Evolutionary conservation across 1,140 invertebrate genomes (phyloP).

Genomic region (Zaprionus ornatus): DNA sequence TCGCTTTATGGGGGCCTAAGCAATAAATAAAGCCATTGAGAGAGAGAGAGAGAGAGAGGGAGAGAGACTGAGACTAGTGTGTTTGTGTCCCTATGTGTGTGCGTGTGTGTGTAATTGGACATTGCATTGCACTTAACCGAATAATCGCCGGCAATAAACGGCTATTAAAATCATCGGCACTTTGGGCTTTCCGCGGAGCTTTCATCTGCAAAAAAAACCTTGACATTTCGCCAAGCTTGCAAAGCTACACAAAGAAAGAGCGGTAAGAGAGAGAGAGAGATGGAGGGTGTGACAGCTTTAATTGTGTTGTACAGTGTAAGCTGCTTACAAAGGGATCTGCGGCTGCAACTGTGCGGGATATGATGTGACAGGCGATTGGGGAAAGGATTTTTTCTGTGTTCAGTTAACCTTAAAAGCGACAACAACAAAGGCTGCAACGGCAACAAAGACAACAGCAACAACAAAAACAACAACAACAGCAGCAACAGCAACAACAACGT

Average conservation of each 20-base stretch:
- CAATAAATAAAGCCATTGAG: constrained; percentile 46
- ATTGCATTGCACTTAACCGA: constrained; percentile 70
- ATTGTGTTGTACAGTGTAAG: constrained; percentile 40
- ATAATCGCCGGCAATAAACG: constrained; percentile 63
- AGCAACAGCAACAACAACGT: constrained; percentile 4
- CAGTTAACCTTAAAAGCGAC: constrained; percentile 28
- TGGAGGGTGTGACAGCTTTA: neutral
- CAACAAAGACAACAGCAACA: constrained; percentile 2
- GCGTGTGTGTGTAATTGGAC: constrained; percentile 36
- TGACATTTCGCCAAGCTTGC: constrained; percentile 43
- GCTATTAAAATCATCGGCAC: constrained; percentile 32
- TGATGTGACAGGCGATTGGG: constrained; percentile 30
- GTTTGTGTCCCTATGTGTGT: neutral
- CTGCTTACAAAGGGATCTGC: constrained; percentile 35
- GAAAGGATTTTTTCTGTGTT: constrained; percentile 31
- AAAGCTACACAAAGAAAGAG: constrained; percentile 14
- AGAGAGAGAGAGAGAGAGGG: neutral
- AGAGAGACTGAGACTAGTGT: constrained; percentile 3
- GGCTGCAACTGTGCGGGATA: constrained; percentile 13
- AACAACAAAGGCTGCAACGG: constrained; percentile 14
- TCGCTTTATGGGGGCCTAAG: constrained; percentile 56
- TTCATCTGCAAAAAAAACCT: constrained; percentile 32
- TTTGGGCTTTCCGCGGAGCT: constrained; percentile 30
- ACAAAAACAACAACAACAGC: neutral
- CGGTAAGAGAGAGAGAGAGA: neutral